These are phyloP conservation scores for Miniopterus natalensis DNA, from an alignment of 2,113 vertebrate species.

Conservation along the genomic window DNA sequence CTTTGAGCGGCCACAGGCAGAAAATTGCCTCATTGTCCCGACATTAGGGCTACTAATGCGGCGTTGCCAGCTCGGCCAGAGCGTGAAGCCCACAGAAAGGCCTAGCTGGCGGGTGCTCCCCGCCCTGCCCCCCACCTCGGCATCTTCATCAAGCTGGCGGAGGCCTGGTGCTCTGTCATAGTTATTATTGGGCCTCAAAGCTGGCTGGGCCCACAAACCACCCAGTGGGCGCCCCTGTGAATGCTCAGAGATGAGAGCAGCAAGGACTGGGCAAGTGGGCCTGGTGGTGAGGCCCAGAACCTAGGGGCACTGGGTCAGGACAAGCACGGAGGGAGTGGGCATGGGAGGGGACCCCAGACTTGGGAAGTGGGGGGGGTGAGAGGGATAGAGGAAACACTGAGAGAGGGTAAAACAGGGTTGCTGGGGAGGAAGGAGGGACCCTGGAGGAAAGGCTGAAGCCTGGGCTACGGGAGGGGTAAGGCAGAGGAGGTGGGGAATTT, in stretches of 20 bases:
- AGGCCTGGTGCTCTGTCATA: background rate
- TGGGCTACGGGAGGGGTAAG: background rate
- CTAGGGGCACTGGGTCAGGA: background rate
- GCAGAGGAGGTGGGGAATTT: background rate
- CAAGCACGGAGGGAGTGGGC: background rate
- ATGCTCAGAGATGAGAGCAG: background rate
- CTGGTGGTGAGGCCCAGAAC: background rate
- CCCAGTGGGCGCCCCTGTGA: background rate
- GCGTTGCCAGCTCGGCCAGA: constrained; percentile 60
- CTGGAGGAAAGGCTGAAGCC: background rate
- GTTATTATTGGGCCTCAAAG: background rate
- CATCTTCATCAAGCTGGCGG: constrained; percentile 48
- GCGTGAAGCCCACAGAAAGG: constrained; percentile 90
- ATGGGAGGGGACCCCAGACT: background rate
- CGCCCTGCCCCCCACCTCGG: constrained; percentile 44
- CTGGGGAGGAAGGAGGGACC: background rate
- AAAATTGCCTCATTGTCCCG: constrained; percentile 83
- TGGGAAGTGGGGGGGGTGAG: background rate
- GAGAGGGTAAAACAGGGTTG: background rate
- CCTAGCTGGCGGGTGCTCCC: constrained; percentile 73
- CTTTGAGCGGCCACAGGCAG: constrained; percentile 82
- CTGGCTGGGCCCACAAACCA: background rate
- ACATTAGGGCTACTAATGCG: constrained; percentile 67
- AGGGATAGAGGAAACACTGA: background rate
- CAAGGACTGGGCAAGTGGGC: background rate